phyloP scores from a whole-genome alignment of 2,888 invertebrate species.

The Conops quadrifasciatus region DNA sequence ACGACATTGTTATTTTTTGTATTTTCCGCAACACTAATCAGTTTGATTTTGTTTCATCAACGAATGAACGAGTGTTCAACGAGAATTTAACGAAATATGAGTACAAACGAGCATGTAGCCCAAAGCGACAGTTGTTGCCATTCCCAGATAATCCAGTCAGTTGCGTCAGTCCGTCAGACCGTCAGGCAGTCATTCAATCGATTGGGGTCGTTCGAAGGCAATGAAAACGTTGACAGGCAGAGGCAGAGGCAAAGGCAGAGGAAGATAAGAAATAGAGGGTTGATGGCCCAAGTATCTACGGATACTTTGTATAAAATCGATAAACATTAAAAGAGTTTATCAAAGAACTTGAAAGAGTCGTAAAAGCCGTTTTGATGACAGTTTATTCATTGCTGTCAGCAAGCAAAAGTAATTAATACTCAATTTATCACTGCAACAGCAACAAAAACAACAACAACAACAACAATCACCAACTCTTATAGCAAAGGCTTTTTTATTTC shows the following conservation, averaged over 20 bases:
- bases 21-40: slow-evolving; percentile 13
- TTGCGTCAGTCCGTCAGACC: no score
- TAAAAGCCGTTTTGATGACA: slow-evolving; percentile 1
- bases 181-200: no score
- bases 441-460: neutral
- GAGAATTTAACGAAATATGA: neutral
- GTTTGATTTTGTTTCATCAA: neutral
- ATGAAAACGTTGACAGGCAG: no score
- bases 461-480: neutral
- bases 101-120: no score
- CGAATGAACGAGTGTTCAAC: neutral
- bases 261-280: no score
- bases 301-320: slow-evolving; percentile 8
- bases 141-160: neutral
- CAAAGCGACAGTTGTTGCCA: slow-evolving; percentile 21
- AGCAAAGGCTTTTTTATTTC: no score
- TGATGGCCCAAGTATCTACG: neutral
- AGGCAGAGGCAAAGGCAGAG: no score
- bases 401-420: slow-evolving; percentile 20
- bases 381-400: neutral
- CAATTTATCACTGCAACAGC: slow-evolving; percentile 8
- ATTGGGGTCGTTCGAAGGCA: no score
- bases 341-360: neutral
- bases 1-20: neutral
- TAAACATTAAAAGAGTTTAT: slow-evolving; percentile 17